A percentile compares a stretch with the other conserved stretches of the same genome.
phyloP scores from a whole-genome alignment of 2,797 vertebrate genomes.

The Leptatherina wallacei region DNA sequence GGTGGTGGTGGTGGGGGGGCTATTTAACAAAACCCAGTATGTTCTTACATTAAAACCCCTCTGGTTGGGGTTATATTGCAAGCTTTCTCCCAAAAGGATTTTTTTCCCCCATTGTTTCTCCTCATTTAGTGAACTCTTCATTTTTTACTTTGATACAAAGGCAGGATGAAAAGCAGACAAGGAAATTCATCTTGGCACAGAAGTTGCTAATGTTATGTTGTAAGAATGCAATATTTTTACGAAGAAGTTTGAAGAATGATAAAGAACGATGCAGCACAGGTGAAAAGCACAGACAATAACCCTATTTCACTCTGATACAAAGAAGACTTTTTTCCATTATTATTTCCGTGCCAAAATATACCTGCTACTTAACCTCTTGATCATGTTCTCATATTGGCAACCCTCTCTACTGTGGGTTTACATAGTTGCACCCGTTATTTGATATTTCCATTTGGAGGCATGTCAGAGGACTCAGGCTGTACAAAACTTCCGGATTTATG shows the following conservation, averaged over 20 bases:
- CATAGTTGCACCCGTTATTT: neutral
- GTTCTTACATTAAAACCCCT: conserved; percentile 1
- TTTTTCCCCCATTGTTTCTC: neutral
- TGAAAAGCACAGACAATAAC: neutral
- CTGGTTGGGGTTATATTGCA: neutral
- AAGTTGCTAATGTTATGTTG: neutral
- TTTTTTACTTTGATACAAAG: neutral
- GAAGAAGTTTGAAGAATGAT: neutral
- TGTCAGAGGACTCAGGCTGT: neutral
- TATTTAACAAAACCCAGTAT: neutral
- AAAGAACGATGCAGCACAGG: neutral
- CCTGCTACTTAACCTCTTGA: neutral
- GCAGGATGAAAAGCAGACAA: neutral
- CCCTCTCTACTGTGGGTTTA: neutral
- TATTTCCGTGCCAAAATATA: neutral
- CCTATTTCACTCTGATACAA: neutral
- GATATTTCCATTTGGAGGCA: neutral
- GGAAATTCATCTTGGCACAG: neutral
- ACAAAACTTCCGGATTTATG: neutral
- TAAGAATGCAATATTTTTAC: neutral
- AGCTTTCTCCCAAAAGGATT: neutral
- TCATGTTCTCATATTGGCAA: neutral
- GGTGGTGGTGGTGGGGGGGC: too few relatives aligned
- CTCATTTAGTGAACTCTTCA: neutral
- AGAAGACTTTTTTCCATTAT: neutral